Evolutionary conservation across 2,797 vertebrate genomes (phyloP).

Genomic region (Hirundo rustica): DNA sequence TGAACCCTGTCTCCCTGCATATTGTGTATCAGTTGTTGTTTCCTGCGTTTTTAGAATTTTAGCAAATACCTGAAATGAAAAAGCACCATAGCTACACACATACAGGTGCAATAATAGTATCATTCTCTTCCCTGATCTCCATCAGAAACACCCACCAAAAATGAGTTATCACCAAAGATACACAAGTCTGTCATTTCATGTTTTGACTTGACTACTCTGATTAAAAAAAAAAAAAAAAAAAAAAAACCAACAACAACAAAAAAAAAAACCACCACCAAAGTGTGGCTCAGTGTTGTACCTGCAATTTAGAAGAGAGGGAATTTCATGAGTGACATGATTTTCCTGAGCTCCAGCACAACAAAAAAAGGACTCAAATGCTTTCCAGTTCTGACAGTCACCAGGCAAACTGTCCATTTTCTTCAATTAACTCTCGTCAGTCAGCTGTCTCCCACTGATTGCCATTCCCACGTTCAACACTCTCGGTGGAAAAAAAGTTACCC

Average conservation of each 20-base stretch:
- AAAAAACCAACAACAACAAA: too few species aligned
- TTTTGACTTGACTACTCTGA: not conserved
- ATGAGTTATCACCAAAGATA: not conserved
- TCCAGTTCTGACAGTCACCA: not conserved
- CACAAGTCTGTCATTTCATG: not conserved
- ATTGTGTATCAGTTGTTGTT: not conserved
- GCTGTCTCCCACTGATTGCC: not conserved
- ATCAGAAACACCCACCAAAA: not conserved
- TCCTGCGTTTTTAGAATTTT: not conserved
- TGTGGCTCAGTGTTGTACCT: not conserved
- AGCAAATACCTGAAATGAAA: not conserved
- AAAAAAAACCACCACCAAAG: too few species aligned
- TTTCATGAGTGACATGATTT: not conserved
- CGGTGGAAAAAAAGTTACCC: not conserved
- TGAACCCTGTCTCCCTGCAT: not conserved
- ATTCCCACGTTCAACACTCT: not conserved
- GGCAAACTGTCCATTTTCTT: not conserved
- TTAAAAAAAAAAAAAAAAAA: not conserved
- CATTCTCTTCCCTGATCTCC: not conserved
- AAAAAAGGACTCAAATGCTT: not conserved
- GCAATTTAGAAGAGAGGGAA: not conserved
- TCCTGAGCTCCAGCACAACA: not conserved
- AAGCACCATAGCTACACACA: not conserved
- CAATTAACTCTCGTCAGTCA: not conserved
- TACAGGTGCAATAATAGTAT: not conserved